A percentile compares a stretch with the other conserved stretches of the same genome.
phyloP scores from a whole-genome alignment of 2,797 vertebrate species.

The Coracias cyanogaster region DNA sequence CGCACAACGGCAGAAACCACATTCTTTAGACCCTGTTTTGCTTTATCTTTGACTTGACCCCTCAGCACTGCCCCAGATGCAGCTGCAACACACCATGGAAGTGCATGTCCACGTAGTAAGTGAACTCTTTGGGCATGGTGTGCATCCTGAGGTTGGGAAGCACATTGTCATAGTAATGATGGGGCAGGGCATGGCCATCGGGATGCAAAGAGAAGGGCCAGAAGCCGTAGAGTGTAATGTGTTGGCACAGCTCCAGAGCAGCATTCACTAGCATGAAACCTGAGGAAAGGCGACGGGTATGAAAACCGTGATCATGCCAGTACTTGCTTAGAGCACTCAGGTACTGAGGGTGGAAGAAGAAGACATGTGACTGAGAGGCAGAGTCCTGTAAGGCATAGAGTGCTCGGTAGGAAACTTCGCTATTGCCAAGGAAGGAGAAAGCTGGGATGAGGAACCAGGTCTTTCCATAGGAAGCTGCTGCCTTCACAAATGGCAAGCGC shows the following conservation, averaged over 20 bases:
- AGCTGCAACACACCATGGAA: not conserved
- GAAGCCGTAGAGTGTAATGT: not conserved
- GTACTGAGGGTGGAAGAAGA: not conserved
- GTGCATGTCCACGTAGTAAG: not conserved
- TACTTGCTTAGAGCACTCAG: not conserved
- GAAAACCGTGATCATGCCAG: not conserved
- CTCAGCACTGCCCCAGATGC: not conserved
- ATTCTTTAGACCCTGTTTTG: not conserved
- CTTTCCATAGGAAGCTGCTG: not conserved
- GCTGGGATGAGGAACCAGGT: not conserved
- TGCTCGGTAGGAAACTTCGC: not conserved
- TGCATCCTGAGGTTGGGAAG: not conserved
- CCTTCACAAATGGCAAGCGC: not conserved
- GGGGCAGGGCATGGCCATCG: not conserved
- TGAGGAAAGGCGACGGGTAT: not conserved
- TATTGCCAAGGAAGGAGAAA: not conserved
- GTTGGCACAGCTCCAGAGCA: not conserved
- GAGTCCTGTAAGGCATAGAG: not conserved
- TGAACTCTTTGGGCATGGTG: not conserved
- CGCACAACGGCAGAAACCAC: not conserved
- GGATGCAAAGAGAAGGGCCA: slow-evolving; percentile 10
- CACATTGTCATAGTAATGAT: not conserved
- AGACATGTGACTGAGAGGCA: not conserved
- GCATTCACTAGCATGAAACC: not conserved
- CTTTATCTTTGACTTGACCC: not conserved